Evolutionary conservation across 2,113 vertebrate genomes (phyloP), one percentile per base, ranked within the genome.

Genomic region (Xiphophorus maculatus): DNA sequence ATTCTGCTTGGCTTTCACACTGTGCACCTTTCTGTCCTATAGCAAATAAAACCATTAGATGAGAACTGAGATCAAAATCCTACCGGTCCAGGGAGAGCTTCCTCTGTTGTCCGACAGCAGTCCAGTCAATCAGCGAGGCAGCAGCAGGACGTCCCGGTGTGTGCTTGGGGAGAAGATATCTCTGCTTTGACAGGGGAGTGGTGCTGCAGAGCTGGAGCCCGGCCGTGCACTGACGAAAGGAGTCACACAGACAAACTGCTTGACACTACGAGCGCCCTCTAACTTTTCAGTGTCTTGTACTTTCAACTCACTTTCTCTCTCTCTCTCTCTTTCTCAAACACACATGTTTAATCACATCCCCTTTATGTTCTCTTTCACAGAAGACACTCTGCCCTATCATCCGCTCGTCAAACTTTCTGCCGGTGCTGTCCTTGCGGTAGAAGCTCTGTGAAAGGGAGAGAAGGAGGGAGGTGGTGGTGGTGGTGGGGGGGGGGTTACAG

Each of bases 181-280:
- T 92, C 90, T 71, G 79, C 82, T 89, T 37, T 89, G 84, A 90
- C 90, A 85, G 87, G 74, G 83, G 86, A 89, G 85, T 76, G 84
- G 78, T 88, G 88, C 73, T 71, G 82, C 75, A 77, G 66, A 8
- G 32, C 81, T 28, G 35, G 35, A 87, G 84, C 78, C 51, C 22
- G 73, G 74, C 74, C 63, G 73, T 69, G 79, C 32, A 54, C 77
- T 82, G 75, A 89, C 81, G 82, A 74, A 79, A 67, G 9, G 62
- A 84, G 71, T 73, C 87, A 84, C 87, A 84, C 73, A 88, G 75
- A 81, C 78, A 83, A 75, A 88, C 77, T 81, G 84, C 73, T 78
- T 82, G 77, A 87, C 80, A 84, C 85, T 73, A 76, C 37, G 3
- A 77, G 63, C 85, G 87, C 69, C 62, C 75, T 83, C 85, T 81